Percentiles rank a stretch among this genome's conserved stretches.
Conservation (phyloP, 2,888 invertebrate species). For the Standfussiana lucernea region DNA sequence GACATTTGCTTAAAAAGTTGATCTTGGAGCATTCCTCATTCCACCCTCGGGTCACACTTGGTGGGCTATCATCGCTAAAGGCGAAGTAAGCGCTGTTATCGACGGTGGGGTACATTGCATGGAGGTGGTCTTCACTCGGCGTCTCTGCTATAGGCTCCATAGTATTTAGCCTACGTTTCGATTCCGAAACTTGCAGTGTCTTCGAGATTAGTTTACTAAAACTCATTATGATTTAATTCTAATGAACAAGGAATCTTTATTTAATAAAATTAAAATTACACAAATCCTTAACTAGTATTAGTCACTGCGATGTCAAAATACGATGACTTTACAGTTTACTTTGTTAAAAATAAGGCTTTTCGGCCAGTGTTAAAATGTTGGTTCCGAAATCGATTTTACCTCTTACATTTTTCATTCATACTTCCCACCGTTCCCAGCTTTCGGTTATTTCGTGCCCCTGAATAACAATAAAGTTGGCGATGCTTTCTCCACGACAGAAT, state of each 20-base stretch:
- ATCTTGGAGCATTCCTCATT: conserved; percentile 76
- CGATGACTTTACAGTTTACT: conserved; percentile 12
- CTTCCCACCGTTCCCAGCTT: background rate
- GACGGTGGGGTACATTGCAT: background rate
- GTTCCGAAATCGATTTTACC: conserved; percentile 19
- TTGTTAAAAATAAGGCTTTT: background rate
- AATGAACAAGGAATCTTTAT: background rate
- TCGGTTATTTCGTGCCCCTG: conserved; percentile 25
- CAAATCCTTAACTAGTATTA: background rate
- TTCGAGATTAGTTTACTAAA: background rate
- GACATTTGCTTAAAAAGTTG: conserved; percentile 73
- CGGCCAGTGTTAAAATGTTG: conserved; percentile 27
- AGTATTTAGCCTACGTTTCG: background rate
- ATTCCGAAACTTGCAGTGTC: background rate
- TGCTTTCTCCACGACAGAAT: conserved; percentile 63
- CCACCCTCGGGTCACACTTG: conserved; percentile 68
- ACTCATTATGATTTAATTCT: conserved; percentile 40
- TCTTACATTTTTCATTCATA: conserved; percentile 21
- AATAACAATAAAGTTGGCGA: conserved; percentile 51
- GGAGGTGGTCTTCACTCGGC: background rate
- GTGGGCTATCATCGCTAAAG: background rate
- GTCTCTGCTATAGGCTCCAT: conserved; percentile 15
- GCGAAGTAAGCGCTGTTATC: conserved; percentile 3
- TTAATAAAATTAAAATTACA: background rate
- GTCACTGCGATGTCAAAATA: conserved; percentile 29